Evolutionary conservation across 2,888 invertebrate genomes (phyloP).

Genomic region (Podotricha telesiphe): DNA sequence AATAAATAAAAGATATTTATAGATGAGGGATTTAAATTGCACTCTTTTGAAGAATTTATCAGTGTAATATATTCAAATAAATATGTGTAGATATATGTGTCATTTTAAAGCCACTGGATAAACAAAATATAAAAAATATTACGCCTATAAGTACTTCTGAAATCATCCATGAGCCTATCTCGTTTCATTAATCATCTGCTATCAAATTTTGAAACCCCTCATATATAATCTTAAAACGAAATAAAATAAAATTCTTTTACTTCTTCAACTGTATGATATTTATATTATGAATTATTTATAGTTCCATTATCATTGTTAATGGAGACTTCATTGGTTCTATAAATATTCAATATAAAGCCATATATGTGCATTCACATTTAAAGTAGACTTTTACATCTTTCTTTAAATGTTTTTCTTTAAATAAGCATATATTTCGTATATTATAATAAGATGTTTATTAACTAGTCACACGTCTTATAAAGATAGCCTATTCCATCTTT

Average conservation of each 20-base stretch:
- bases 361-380: not conserved
- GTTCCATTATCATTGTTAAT: not conserved
- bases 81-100: conserved; percentile 7
- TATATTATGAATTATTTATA: conserved; percentile 22
- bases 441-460: conserved; percentile 28
- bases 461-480: conserved; percentile 43
- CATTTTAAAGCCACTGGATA: conserved; percentile 46
- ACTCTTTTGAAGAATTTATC: not conserved
- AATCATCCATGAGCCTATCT: conserved; percentile 66
- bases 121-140: conserved; percentile 54
- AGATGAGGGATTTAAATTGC: not conserved
- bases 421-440: not conserved
- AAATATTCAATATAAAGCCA: conserved; percentile 1
- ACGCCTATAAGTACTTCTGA: conserved; percentile 52
- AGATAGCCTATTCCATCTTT: conserved; percentile 59
- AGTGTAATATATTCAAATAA: conserved; percentile 16
- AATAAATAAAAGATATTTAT: not conserved
- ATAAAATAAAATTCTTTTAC: conserved; percentile 26
- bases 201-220: conserved; percentile 46
- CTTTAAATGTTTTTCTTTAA: not conserved
- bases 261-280: not conserved
- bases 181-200: conserved; percentile 76
- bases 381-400: not conserved
- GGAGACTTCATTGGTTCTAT: conserved; percentile 3
- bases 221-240: conserved; percentile 53